Base-by-base conservation (phyloP, 2,888 invertebrate genomes). In the Ceraclea dissimilis region DNA sequence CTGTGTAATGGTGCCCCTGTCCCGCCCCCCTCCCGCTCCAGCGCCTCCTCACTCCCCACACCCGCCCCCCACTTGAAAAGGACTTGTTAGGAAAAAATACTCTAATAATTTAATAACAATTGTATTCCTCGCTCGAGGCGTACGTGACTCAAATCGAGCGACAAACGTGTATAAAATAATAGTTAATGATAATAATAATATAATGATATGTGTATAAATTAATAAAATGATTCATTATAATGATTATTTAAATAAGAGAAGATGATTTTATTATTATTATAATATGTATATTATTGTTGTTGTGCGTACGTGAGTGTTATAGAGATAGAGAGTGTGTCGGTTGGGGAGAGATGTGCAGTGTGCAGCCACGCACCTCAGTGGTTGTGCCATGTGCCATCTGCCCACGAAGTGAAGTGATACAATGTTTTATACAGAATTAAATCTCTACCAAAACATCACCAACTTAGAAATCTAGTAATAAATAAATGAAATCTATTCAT, bases 1-100 rank as follows among this genome's bases (percentile, higher is more conserved):
- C 22, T 60, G 60, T 67, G 70, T 70, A 54, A 70, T 69, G 70
- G 69, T 70, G 65, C 71, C 70, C 64, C 69, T 67, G 62, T n/a
- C 13, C 39, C 69, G 57, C 44, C 62, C 59, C 53, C 65, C 70
- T 66, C 63, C 69, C 46, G 52, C 63, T 52, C 60, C 57, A 58
- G 51, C 56, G 57, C 64, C 63, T 61, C 57, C 51, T 46, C 51
- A 44, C 56, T 55, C 57, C 33, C 62, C 56, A 34, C 57, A 63
- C 56, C 60, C 63, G 60, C 57, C 61, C 52, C 59, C 60, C 52
- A 58, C 55, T 56, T 57, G 61, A 61, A 44, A 56, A 46, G 56
- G 52, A 56, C 56, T 22, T 34, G 13, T 47, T 47, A 47, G 47
- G 19, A 47, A 47, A 39, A 39, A 39, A 39, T 39, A 39, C 39